Evolutionary conservation across 2,113 vertebrate species (phyloP), one percentile per base, ranked within the genome.

Genomic region (Eretmochelys imbricata): DNA sequence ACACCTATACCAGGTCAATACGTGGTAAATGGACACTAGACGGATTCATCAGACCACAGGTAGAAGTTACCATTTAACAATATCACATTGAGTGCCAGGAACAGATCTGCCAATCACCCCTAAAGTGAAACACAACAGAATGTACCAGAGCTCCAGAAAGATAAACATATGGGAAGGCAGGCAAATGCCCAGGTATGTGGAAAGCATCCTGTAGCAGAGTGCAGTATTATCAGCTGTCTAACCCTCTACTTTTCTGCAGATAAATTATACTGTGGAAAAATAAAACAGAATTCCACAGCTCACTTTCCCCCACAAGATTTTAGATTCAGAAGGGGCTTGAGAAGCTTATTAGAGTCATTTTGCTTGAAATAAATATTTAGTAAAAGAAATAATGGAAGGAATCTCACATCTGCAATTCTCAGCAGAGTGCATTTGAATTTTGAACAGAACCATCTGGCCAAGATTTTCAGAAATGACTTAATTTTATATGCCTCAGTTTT

Each of bases 301-400:
- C 72, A 46, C 80, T 65, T 90, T 1, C 57, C 76, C 48, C 57
- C 83, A 69, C 75, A 38, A n/a, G 53, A 22, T 54, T 5, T 85
- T 35, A 48, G 42, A 10, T 83, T 53, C 69, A 85, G 54, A 84
- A 91, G 85, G 20, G 53, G 53, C 53, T 54, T 54, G 53, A 54
- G 53, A 54, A 54, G 20, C 0, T 1, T 1, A 11, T 50, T 11
- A 50, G 49, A 82, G 59, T 1, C 0, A 0, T 0, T 51, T 62
- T 75, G 54, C 72, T n/a, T 53, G 69, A 89, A 88, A 3, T 42
- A 80, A 79, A 13, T 54, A 69, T 62, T 91, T 62, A 80, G 10
- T 48, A 53, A 54, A 72, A 22, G 17, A 91, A 94, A 54, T 1
- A 80, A 46, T 22, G 22, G 89, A 75, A 95, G 50, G 53, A 54